Evolutionary conservation across 2,797 vertebrate genomes (phyloP).

Genomic region (Tachyglossus aculeatus): DNA sequence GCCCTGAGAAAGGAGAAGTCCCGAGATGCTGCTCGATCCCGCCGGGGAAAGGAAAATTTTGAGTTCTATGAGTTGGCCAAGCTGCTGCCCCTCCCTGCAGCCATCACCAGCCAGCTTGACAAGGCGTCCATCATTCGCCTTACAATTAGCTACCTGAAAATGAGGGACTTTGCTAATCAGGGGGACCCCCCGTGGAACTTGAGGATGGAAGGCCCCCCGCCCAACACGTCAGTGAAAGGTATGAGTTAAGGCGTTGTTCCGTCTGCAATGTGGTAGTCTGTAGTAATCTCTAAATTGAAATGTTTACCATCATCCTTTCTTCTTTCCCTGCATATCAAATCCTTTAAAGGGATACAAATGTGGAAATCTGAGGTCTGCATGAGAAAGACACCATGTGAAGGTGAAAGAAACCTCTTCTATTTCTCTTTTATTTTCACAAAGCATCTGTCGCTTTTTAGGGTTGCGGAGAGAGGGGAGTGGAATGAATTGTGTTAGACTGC

Average conservation of each 20-base stretch:
- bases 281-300: conserved; percentile 60
- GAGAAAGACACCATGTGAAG: conserved; percentile 83
- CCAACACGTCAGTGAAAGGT: conserved; percentile 99
- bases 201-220: conserved; percentile 93
- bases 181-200: conserved; percentile 97
- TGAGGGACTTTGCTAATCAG: conserved; percentile 98
- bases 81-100: conserved; percentile 94
- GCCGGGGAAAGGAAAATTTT: conserved; percentile 97
- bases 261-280: conserved; percentile 51
- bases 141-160: conserved; percentile 99
- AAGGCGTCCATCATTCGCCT: conserved; percentile 98
- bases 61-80: conserved; percentile 98
- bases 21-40: conserved; percentile 93
- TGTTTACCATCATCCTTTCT: conserved; percentile 78
- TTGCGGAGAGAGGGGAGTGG: conserved; percentile 27
- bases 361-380: conserved; percentile 84
- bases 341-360: conserved; percentile 83
- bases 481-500: conserved; percentile 28
- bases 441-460: conserved; percentile 5
- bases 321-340: conserved; percentile 83
- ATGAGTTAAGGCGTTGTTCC: conserved; percentile 54
- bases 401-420: conserved; percentile 79
- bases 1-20: conserved; percentile 98
- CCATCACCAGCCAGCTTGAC: conserved; percentile 98
- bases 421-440: conserved; percentile 63